Evolutionary conservation across 92 coral and sea anemone genomes (phyloP).

Genomic region (Montipora capitata): DNA sequence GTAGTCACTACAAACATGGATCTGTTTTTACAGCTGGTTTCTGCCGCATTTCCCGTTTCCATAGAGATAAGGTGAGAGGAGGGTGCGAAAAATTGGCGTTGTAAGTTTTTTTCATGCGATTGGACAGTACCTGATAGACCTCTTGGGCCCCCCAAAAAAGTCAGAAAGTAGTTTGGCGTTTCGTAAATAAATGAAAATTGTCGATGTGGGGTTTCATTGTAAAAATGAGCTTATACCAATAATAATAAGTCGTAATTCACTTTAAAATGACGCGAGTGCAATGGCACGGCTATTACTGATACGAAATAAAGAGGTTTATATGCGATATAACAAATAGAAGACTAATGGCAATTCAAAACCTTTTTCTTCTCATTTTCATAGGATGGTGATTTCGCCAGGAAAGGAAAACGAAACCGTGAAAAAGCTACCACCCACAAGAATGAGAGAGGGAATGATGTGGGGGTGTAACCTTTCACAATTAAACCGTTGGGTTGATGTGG

Average conservation of each 20-base stretch:
- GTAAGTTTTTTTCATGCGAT: no score
- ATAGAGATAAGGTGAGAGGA: slow-evolving; percentile 22
- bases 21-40: slow-evolving; percentile 16
- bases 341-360: slow-evolving; percentile 20
- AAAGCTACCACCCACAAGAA: slow-evolving; percentile 27
- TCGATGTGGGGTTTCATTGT: no score
- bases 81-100: slow-evolving; percentile 4
- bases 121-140: no score
- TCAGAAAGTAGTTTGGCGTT: no score
- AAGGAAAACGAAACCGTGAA: slow-evolving; percentile 26
- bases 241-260: no score
- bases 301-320: slow-evolving; percentile 12
- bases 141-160: no score
- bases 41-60: slow-evolving; percentile 8
- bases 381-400: no score
- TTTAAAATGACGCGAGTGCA: no score
- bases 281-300: not conserved
- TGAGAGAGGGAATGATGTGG: slow-evolving; percentile 30
- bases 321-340: slow-evolving; percentile 20
- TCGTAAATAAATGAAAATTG: no score
- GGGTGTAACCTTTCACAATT: slow-evolving; percentile 32
- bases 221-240: no score
- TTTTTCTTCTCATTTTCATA: not conserved
- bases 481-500: slow-evolving; percentile 37
- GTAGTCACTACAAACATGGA: not conserved